phyloP scores from a whole-genome alignment of 1,140 invertebrate genomes.

The Diploscapter pachys region DNA sequence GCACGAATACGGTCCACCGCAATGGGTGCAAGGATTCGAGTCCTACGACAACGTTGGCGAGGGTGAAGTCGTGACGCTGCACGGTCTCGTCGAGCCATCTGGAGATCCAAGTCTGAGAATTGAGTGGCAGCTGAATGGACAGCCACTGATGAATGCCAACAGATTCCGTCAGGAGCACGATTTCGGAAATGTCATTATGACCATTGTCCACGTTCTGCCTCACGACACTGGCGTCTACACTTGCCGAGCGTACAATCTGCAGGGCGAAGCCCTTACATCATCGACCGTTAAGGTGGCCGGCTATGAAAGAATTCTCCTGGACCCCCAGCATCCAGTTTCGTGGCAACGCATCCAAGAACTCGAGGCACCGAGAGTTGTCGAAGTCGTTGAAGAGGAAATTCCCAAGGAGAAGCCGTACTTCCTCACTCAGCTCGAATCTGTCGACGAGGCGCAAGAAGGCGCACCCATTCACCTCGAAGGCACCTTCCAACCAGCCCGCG shows the following conservation, averaged over 20 bases:
- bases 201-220: constrained; percentile 79
- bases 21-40: constrained; percentile 52
- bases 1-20: constrained; percentile 49
- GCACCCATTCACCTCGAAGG: constrained; percentile 90
- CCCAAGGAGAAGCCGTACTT: constrained; percentile 57
- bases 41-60: constrained; percentile 53
- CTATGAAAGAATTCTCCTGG: constrained; percentile 36
- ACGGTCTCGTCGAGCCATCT: constrained; percentile 79
- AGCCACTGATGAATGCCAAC: constrained; percentile 71
- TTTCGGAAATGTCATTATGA: constrained; percentile 85
- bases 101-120: constrained; percentile 90
- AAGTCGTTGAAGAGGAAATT: constrained; percentile 49
- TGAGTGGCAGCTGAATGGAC: constrained; percentile 90
- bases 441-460: constrained; percentile 67
- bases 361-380: constrained; percentile 44
- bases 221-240: constrained; percentile 90
- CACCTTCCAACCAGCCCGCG: constrained; percentile 88
- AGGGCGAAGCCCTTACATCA: constrained; percentile 86
- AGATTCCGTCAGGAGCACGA: constrained; percentile 65
- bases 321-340: constrained; percentile 50
- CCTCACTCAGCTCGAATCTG: constrained; percentile 51
- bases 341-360: constrained; percentile 57
- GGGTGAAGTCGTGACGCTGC: constrained; percentile 44
- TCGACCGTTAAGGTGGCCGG: constrained; percentile 76
- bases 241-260: constrained; percentile 82